phyloP scores from a whole-genome alignment of 2,797 vertebrate species.

The Ctenosaura bakeri region DNA sequence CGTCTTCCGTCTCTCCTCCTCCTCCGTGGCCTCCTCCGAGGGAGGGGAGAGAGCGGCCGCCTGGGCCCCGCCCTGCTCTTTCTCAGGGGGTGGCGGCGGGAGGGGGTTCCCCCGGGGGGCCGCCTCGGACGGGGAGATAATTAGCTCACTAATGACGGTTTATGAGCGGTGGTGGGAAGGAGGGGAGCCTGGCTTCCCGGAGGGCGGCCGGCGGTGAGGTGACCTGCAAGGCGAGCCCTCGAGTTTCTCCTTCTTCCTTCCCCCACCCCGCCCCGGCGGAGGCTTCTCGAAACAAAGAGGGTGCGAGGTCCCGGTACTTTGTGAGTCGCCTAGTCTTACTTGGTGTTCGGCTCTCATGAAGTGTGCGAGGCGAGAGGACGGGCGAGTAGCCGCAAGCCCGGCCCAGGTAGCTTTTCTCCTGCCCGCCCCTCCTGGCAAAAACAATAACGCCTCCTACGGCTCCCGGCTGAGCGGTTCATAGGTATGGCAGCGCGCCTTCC shows the following conservation, averaged over 20 bases:
- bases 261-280: too few species aligned
- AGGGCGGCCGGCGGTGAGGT: too few species aligned
- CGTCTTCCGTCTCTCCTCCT: not conserved
- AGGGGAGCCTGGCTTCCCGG: too few species aligned
- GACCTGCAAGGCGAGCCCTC: not conserved
- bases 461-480: not conserved
- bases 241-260: not conserved
- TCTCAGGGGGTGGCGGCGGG: not conserved
- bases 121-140: not conserved
- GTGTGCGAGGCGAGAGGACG: not conserved
- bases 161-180: too few species aligned
- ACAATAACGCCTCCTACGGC: constrained; percentile 23
- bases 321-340: too few species aligned
- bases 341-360: not conserved
- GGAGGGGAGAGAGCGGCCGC: not conserved
- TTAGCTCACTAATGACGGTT: too few species aligned
- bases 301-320: not conserved
- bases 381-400: not conserved
- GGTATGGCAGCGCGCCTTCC: not conserved
- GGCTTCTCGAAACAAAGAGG: constrained; percentile 27
- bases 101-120: not conserved
- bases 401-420: not conserved
- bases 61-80: constrained; percentile 13
- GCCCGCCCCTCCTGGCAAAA: not conserved
- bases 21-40: not conserved